A percentile compares a stretch with the other conserved stretches of the same genome.
Evolutionary conservation across 2,113 vertebrate species (phyloP).

Genomic region (Psephotus haematonotus): DNA sequence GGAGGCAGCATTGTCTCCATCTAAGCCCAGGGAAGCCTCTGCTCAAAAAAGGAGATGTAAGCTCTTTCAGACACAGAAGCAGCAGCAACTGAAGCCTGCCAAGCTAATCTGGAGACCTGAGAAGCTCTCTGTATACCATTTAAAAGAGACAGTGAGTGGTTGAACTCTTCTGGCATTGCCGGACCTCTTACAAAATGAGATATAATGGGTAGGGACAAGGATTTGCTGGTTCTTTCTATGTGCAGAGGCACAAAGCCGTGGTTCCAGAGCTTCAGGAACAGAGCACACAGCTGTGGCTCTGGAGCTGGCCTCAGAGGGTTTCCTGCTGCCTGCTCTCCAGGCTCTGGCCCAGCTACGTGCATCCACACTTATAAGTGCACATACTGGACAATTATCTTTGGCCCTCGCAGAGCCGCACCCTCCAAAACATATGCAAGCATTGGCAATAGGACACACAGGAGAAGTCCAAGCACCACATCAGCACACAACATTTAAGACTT

Average conservation of each 20-base stretch:
- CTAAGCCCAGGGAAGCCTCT: background rate
- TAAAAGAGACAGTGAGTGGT: background rate
- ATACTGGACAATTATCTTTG: slow-evolving; percentile 44
- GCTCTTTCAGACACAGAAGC: background rate
- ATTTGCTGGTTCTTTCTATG: background rate
- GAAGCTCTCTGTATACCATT: background rate
- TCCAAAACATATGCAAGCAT: slow-evolving; percentile 16
- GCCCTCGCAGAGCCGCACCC: background rate
- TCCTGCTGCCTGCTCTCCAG: background rate
- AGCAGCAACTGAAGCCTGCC: background rate
- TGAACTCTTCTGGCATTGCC: background rate
- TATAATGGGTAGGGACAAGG: background rate
- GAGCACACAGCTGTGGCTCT: background rate
- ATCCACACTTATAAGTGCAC: slow-evolving; percentile 29
- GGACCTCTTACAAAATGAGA: background rate
- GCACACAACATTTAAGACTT: background rate
- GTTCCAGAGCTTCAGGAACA: background rate
- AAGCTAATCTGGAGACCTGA: background rate
- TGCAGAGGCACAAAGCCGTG: background rate
- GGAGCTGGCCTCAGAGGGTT: background rate
- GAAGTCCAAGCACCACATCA: slow-evolving; percentile 34
- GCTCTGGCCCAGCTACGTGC: slow-evolving; percentile 27
- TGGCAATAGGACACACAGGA: background rate
- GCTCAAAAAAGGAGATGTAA: background rate
- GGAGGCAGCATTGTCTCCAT: background rate